These are phyloP conservation scores for Heliconius ethilla DNA, from an alignment of 2,888 invertebrate genomes.

Conservation along the genomic window DNA sequence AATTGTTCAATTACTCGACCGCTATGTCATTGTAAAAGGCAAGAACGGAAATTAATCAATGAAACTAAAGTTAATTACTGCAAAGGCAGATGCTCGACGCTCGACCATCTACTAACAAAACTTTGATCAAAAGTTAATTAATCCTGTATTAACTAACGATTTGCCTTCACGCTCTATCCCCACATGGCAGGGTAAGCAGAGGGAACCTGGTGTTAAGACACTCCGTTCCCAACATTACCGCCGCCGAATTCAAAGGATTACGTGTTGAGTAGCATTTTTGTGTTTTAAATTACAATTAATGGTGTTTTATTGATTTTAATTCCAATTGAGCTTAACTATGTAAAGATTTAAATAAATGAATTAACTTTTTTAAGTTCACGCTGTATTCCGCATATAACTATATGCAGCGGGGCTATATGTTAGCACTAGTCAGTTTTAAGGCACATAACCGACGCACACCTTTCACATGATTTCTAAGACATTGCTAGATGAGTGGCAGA, in stretches of 20 bases:
- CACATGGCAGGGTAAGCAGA: neutral
- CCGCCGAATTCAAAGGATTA: no score
- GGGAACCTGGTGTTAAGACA: neutral
- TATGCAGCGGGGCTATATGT: neutral
- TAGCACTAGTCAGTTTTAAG: no score
- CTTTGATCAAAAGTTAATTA: neutral
- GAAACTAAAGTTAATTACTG: slow-evolving; percentile 13
- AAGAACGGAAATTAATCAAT: slow-evolving; percentile 20
- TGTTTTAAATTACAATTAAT: no score
- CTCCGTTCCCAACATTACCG: no score
- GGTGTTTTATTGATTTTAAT: no score
- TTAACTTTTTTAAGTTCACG: neutral
- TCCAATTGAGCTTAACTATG: neutral
- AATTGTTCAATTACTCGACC: neutral
- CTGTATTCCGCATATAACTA: neutral
- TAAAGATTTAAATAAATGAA: neutral
- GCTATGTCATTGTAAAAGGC: neutral
- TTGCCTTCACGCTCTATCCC: neutral
- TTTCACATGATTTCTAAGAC: no score
- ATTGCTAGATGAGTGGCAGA: no score
- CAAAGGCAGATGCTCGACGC: slow-evolving; percentile 21
- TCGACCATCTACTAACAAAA: slow-evolving; percentile 14
- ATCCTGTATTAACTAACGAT: neutral
- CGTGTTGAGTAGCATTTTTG: no score
- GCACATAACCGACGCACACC: no score